A percentile compares a stretch with the other conserved stretches of the same genome.
Evolutionary conservation across 23 tunicate species (phyloP).

Genomic region (Halocynthia aurantium): DNA sequence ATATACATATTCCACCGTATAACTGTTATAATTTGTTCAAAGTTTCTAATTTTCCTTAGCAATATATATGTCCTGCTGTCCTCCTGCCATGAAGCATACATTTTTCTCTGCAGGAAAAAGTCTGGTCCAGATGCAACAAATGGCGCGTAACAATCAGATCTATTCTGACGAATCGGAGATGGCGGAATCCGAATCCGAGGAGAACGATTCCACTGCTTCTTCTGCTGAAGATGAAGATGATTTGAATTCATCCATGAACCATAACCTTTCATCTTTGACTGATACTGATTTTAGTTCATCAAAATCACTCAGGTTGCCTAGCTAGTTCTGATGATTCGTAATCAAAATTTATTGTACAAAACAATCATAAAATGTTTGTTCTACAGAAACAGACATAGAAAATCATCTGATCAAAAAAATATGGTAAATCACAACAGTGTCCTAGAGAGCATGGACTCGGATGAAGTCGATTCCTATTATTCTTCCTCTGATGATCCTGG

Average conservation of each 20-base stretch:
- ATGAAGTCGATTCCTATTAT: conserved; percentile 14
- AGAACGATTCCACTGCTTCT: conserved; percentile 4
- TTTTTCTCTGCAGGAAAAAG: conserved; percentile 52
- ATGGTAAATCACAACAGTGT: too few relatives aligned
- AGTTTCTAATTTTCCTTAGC: background rate
- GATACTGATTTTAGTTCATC: background rate
- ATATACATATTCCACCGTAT: background rate
- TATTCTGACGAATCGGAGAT: conserved; percentile 77
- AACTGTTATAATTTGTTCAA: background rate
- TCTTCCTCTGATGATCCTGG: conserved; percentile 9
- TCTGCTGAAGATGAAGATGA: conserved; percentile 24
- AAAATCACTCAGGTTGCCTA: too few relatives aligned
- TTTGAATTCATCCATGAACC: background rate
- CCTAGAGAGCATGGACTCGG: background rate
- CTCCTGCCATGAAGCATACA: background rate
- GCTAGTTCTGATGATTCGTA: too few relatives aligned
- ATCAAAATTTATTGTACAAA: too few relatives aligned
- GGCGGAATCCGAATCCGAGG: conserved; percentile 43
- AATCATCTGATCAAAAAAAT: too few relatives aligned
- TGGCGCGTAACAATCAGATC: conserved; percentile 39
- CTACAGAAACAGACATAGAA: too few relatives aligned
- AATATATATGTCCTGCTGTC: too few relatives aligned
- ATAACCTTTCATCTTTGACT: background rate
- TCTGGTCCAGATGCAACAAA: conserved; percentile 66
- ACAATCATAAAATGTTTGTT: too few relatives aligned